phyloP scores from a whole-genome alignment of 2,888 invertebrate genomes.

The Morinoia aosen region DNA sequence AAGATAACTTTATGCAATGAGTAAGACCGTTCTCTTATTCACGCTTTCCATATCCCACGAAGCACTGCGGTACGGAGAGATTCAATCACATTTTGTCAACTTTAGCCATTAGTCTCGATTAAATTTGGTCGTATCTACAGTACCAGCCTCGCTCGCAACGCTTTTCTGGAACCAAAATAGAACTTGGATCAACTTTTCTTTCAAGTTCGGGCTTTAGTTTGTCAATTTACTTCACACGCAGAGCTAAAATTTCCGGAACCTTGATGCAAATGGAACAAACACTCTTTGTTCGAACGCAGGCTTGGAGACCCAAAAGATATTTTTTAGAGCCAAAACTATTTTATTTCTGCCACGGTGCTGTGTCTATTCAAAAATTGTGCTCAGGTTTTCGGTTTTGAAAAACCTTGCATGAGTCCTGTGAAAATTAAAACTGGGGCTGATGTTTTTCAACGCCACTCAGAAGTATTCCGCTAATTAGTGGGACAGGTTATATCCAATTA shows the following conservation, averaged over 20 bases:
- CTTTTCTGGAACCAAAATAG: neutral
- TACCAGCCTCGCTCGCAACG: neutral
- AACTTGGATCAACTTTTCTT: conserved; percentile 12
- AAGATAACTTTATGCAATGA: too few relatives aligned
- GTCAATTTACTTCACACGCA: conserved; percentile 1
- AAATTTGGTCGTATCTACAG: neutral
- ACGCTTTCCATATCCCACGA: too few relatives aligned
- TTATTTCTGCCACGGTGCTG: neutral
- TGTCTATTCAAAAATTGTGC: neutral
- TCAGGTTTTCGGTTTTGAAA: neutral
- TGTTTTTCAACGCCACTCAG: neutral
- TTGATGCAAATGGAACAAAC: neutral
- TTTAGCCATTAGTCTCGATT: neutral
- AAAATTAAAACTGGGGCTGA: neutral
- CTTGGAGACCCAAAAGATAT: neutral
- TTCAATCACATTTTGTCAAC: neutral
- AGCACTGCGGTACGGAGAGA: too few relatives aligned
- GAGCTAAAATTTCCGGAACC: neutral
- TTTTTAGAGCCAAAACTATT: neutral
- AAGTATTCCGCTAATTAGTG: neutral
- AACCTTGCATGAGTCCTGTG: neutral
- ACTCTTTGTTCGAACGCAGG: neutral
- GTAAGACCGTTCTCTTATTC: too few relatives aligned
- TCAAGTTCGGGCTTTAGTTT: conserved; percentile 2
- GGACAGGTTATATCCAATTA: neutral